Evolutionary conservation across 1,140 invertebrate species (phyloP), one percentile per base, ranked within the genome.

Genomic region (Solen grandis): DNA sequence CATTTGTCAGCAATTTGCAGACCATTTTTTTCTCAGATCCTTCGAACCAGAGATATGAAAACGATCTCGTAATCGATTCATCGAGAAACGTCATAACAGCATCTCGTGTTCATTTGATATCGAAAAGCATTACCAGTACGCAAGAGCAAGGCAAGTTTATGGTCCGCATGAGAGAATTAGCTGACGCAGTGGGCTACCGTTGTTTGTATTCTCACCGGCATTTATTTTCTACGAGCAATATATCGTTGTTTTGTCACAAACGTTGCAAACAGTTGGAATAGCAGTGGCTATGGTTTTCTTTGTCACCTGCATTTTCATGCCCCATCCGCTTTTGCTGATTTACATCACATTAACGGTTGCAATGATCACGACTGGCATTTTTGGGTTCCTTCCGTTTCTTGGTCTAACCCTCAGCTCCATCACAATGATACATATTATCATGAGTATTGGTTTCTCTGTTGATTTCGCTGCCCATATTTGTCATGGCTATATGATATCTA

Each of bases 391-490:
- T 96, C 95, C 97, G 0, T 93, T 98, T 0, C 99, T 98, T 97
- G 95, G 95, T 83, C 97, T 99, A 0, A 98, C 97, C 88, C 93
- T 99, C 50, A 98, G 99, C 90, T 98, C 97, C 2, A 98, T 99
- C 86, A 99, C 98, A 0, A 99, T 99, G 98, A 99, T 99, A 36
- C 99, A 99, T 88, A 93, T 99, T 0, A 99, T 99, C 59, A 99
- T 99, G 98, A 99, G 97, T 87, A 98, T 99, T 38, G 98, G 98
- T 35, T 99, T 99, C 92, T 98, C 97, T 2, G 97, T 99, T 0
- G 98, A 99, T 88, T 99, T 98, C 90, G 98, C 97, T 0, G 98
- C 98, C 2, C 98, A 99, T 88, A 99, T 99, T 52, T 98, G 97
- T 84, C 99, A 99, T 89, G 97, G 97, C 0, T 99, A 98, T 90